phyloP scores from a whole-genome alignment of 2,113 vertebrate genomes.

The Calidris pugnax region DNA sequence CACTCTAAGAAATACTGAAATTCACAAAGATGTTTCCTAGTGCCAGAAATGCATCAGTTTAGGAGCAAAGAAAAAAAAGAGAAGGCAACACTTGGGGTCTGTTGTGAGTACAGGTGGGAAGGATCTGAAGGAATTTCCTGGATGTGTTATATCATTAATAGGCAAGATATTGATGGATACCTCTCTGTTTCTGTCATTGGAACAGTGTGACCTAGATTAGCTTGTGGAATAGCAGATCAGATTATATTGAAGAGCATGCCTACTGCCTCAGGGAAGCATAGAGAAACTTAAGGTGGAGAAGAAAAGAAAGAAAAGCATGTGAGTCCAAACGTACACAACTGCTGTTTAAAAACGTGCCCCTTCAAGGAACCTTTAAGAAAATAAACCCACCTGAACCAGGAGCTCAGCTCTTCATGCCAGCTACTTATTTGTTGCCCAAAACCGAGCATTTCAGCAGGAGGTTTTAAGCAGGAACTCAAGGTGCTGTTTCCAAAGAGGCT shows the following conservation, averaged over 20 bases:
- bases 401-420: background rate
- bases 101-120: background rate
- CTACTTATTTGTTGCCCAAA: background rate
- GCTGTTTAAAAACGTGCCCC: background rate
- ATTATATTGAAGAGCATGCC: background rate
- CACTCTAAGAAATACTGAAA: slow-evolving; percentile 42
- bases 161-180: background rate
- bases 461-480: background rate
- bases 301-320: background rate
- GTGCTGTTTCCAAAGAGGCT: background rate
- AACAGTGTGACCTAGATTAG: background rate
- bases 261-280: background rate
- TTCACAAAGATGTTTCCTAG: background rate
- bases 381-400: background rate
- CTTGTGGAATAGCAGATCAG: background rate
- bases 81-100: background rate
- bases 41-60: background rate
- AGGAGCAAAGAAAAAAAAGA: background rate
- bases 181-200: background rate
- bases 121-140: background rate
- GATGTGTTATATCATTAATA: background rate
- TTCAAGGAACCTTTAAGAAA: background rate
- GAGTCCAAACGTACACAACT: background rate
- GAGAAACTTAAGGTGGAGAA: background rate
- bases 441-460: background rate